These are phyloP conservation scores for Cantharis rufa DNA, from an alignment of 2,888 invertebrate genomes.

Conservation along the genomic window DNA sequence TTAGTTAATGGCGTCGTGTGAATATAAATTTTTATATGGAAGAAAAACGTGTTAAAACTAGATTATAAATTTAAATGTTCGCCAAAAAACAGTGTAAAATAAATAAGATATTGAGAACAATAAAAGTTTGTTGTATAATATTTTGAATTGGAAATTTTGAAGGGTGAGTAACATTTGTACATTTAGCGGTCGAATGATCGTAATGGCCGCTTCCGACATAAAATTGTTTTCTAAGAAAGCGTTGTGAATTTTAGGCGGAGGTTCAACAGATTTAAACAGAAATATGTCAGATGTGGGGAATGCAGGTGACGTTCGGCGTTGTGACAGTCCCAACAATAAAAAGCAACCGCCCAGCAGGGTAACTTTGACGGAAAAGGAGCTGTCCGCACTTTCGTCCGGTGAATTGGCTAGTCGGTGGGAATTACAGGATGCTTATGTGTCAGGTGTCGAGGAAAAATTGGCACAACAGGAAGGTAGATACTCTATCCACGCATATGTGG, in stretches of 20 bases:
- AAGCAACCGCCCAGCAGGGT: slow-evolving; percentile 58
- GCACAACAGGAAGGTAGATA: slow-evolving; percentile 77
- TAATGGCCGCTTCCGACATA: not conserved
- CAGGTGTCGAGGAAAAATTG: slow-evolving; percentile 74
- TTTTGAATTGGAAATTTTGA: not conserved
- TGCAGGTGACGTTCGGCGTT: slow-evolving; percentile 42
- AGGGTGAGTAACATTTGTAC: not conserved
- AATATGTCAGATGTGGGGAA: slow-evolving; percentile 46
- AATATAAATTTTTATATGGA: not conserved
- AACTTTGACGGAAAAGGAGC: slow-evolving; percentile 67
- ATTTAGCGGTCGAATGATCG: not conserved
- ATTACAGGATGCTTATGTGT: slow-evolving; percentile 77
- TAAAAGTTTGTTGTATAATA: not conserved
- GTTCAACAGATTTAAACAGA: slow-evolving; percentile 1
- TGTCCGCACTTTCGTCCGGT: slow-evolving; percentile 66
- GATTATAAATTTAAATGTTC: not conserved
- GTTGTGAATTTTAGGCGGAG: slow-evolving; percentile 16
- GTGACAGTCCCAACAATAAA: slow-evolving; percentile 60
- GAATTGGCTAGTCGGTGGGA: slow-evolving; percentile 73
- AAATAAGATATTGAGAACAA: not conserved
- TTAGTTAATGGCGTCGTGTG: not conserved
- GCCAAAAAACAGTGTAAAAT: not conserved
- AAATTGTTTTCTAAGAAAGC: not conserved
- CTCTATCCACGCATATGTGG: slow-evolving; percentile 51
- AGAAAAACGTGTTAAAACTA: not conserved